These are phyloP conservation scores for Leptodactylus fuscus DNA, from an alignment of 2,113 vertebrate genomes.

Conservation along the genomic window DNA sequence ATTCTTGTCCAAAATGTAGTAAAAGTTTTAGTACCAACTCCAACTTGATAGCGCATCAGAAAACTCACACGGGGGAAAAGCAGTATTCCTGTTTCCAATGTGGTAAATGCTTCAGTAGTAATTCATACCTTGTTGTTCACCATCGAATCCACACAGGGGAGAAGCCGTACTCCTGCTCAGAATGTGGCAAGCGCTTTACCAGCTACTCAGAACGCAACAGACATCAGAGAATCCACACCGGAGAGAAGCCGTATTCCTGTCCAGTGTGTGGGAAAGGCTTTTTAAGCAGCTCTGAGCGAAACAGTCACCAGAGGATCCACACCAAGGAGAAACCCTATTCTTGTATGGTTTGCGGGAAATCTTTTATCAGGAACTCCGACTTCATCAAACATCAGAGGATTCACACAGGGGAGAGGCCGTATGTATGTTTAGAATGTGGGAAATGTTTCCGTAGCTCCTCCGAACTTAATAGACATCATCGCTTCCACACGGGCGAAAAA, in stretches of 20 bases:
- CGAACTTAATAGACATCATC: not conserved
- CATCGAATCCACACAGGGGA: not conserved
- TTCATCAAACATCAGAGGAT: not conserved
- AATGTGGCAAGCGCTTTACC: not conserved
- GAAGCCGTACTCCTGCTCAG: not conserved
- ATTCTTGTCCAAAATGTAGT: not conserved
- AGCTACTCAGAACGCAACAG: not conserved
- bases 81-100: not conserved
- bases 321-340: not conserved
- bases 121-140: not conserved
- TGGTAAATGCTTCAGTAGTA: conserved; percentile 3
- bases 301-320: not conserved
- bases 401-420: not conserved
- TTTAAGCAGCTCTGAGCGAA: not conserved
- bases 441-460: not conserved
- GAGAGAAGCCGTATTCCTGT: not conserved
- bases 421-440: not conserved
- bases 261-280: not conserved
- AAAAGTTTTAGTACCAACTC: conserved; percentile 4
- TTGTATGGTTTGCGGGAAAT: not conserved
- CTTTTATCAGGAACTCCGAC: not conserved
- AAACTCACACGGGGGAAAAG: not conserved
- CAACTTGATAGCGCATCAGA: not conserved
- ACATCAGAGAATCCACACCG: not conserved
- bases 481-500: not conserved